A percentile compares a stretch with the other conserved stretches of the same genome.
These are phyloP conservation scores for Riparia riparia DNA, from an alignment of 2,113 vertebrate species.

Conservation along the genomic window DNA sequence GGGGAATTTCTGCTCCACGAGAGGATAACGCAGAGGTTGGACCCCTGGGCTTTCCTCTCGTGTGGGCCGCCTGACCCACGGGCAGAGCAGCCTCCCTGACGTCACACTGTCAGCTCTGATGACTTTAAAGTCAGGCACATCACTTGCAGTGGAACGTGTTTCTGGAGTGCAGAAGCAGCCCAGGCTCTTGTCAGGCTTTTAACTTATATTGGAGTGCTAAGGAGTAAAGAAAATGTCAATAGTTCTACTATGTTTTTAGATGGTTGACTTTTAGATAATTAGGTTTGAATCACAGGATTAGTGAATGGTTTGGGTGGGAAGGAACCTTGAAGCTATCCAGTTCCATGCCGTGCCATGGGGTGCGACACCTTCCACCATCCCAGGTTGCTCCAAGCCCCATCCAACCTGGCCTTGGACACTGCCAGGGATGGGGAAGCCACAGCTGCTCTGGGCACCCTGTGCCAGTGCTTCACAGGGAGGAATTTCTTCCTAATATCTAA, in stretches of 20 bases:
- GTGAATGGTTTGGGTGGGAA: background rate
- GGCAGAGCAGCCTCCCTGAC: background rate
- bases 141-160: background rate
- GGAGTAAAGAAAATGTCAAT: background rate
- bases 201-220: fast-evolving
- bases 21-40: background rate
- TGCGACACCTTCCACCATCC: background rate
- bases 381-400: fast-evolving
- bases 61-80: fast-evolving
- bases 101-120: background rate
- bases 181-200: background rate
- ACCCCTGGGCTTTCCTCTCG: background rate
- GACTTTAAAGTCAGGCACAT: background rate
- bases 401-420: background rate
- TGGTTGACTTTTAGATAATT: background rate
- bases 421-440: background rate
- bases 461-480: no score
- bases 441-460: background rate
- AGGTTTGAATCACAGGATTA: background rate
- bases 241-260: background rate
- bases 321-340: background rate
- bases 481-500: background rate
- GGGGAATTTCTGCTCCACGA: background rate
- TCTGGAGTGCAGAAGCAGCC: background rate
- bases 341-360: fast-evolving